Evolutionary conservation across 2,797 vertebrate species (phyloP).

Genomic region (Chromis chromis): DNA sequence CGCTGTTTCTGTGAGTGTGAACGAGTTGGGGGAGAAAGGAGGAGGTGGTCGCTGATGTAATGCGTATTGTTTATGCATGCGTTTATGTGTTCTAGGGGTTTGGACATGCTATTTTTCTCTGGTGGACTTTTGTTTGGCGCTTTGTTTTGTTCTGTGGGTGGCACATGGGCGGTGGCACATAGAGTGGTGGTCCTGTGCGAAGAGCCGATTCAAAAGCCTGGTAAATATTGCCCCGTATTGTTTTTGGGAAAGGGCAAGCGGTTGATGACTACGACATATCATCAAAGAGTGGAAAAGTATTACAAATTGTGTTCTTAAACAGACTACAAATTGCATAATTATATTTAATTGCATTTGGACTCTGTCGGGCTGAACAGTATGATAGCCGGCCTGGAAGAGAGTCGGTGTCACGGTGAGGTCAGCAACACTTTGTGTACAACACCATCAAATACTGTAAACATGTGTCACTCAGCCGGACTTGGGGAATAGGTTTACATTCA

Average conservation of each 20-base stretch:
- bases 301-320: conserved; percentile 54
- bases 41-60: conserved; percentile 46
- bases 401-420: conserved; percentile 65
- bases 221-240: conserved; percentile 67
- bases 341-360: conserved; percentile 61
- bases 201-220: conserved; percentile 47
- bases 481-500: conserved; percentile 61
- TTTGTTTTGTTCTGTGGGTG: conserved; percentile 75
- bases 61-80: conserved; percentile 66
- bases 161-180: conserved; percentile 42
- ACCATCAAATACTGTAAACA: conserved; percentile 73
- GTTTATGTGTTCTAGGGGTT: conserved; percentile 48
- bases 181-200: conserved; percentile 52
- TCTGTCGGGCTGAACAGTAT: conserved; percentile 27
- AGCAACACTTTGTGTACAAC: conserved; percentile 71
- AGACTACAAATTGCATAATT: conserved; percentile 49
- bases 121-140: conserved; percentile 66
- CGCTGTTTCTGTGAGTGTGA: conserved; percentile 25
- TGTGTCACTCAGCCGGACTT: conserved; percentile 54
- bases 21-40: conserved; percentile 1
- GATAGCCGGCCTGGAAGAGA: conserved; percentile 42
- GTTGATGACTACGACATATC: conserved; percentile 43
- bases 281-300: conserved; percentile 62
- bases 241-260: conserved; percentile 43
- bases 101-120: conserved; percentile 64